A percentile compares a stretch with the other conserved stretches of the same genome.
phyloP scores from a whole-genome alignment of 2,797 vertebrate species.

The Paedocypris micromegethes region DNA sequence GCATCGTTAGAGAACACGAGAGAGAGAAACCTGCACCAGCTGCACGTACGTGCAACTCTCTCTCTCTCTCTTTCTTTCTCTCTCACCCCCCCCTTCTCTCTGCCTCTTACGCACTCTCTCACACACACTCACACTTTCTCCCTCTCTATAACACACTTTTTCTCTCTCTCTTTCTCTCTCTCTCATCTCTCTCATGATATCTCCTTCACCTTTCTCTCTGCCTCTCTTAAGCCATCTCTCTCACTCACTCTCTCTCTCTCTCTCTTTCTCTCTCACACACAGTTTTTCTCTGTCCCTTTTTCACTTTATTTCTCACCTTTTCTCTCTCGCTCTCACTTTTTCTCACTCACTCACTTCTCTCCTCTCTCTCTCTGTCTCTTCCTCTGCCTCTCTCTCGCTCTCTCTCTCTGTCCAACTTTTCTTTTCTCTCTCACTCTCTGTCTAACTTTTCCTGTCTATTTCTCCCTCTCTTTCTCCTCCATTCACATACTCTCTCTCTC shows the following conservation, averaged over 20 bases:
- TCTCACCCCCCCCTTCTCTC: background rate
- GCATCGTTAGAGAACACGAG: constrained; percentile 66
- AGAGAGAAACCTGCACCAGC: constrained; percentile 60
- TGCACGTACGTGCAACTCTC: constrained; percentile 71
- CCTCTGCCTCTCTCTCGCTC: too few relatives aligned
- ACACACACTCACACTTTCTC: background rate
- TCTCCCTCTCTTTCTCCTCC: too few relatives aligned
- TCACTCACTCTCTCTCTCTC: background rate
- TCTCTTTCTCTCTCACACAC: too few relatives aligned
- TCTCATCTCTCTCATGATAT: background rate
- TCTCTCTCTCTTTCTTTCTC: background rate
- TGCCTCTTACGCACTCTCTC: constrained; percentile 20
- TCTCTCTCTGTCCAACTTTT: too few relatives aligned
- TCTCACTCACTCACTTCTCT: too few relatives aligned
- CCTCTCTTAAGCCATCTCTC: background rate
- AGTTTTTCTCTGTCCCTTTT: too few relatives aligned
- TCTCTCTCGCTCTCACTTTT: too few relatives aligned
- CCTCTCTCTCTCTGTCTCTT: too few relatives aligned
- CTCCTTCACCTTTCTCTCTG: constrained; percentile 46
- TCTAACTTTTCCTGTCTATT: too few relatives aligned
- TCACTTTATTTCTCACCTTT: too few relatives aligned
- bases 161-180: constrained; percentile 44
- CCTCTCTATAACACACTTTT: background rate
- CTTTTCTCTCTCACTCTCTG: too few relatives aligned
- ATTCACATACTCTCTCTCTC: too few relatives aligned